phyloP scores from a whole-genome alignment of 2,797 vertebrate genomes.

The Synaphobranchus kaupii region DNA sequence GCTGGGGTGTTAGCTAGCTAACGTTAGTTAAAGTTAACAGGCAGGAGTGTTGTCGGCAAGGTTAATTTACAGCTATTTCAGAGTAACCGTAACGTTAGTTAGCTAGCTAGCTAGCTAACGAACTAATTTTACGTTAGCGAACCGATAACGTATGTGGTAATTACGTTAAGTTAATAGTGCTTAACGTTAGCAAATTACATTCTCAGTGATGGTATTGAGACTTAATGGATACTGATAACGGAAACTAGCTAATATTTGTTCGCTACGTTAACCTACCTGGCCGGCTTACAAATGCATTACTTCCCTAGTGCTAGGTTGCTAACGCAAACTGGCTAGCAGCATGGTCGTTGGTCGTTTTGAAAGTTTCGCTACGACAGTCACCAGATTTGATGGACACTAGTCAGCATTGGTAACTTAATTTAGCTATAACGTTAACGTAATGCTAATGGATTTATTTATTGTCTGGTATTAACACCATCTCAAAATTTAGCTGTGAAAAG shows the following conservation, averaged over 20 bases:
- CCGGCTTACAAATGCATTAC: background rate
- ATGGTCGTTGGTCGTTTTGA: background rate
- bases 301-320: background rate
- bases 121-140: background rate
- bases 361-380: background rate
- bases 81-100: background rate
- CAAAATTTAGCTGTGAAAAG: too few species aligned
- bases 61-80: too few species aligned
- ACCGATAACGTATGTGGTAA: background rate
- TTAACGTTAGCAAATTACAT: background rate
- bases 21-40: background rate
- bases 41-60: too few species aligned
- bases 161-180: background rate
- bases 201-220: background rate
- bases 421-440: too few species aligned
- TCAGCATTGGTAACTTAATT: too few species aligned
- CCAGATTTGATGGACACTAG: background rate
- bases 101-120: background rate
- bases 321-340: background rate
- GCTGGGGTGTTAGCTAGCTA: background rate
- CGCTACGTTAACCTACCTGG: background rate
- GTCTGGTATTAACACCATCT: too few species aligned
- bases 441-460: too few species aligned
- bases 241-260: background rate
- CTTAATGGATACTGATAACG: background rate